Evolutionary conservation across 2,113 vertebrate genomes (phyloP).

Genomic region (Heterochromis multidens): DNA sequence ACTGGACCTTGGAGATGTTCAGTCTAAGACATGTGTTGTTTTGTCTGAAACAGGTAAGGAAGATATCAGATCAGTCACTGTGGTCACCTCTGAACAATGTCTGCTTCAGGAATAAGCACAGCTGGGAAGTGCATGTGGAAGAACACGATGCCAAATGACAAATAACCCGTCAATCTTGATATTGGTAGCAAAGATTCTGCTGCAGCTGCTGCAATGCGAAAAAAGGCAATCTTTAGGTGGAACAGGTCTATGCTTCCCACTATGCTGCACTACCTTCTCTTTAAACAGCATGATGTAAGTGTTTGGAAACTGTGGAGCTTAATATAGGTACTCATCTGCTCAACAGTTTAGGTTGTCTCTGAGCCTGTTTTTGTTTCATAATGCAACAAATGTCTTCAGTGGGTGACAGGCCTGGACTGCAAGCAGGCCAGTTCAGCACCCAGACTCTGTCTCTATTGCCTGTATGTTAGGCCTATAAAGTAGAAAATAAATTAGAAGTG

Average conservation of each 20-base stretch:
- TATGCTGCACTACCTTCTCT: background rate
- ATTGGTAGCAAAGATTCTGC: background rate
- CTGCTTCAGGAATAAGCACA: background rate
- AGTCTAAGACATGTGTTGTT: conserved; percentile 6
- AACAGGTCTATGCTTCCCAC: too few species aligned
- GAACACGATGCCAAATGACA: background rate
- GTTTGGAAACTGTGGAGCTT: background rate
- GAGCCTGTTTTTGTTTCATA: background rate
- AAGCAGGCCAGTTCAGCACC: background rate
- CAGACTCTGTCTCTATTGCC: background rate
- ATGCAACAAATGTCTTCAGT: background rate
- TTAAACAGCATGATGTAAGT: background rate
- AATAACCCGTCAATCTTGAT: background rate
- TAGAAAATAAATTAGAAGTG: background rate
- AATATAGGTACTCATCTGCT: background rate
- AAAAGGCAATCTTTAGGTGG: background rate
- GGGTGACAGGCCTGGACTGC: background rate
- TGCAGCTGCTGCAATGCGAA: background rate
- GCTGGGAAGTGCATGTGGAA: background rate
- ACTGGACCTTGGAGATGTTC: background rate
- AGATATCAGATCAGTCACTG: background rate
- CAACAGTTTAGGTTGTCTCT: too few species aligned
- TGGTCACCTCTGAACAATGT: background rate
- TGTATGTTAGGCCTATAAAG: background rate
- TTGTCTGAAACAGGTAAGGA: background rate